Conservation (phyloP, 2,113 vertebrate genomes). For the Cricetomys ansorgei region DNA sequence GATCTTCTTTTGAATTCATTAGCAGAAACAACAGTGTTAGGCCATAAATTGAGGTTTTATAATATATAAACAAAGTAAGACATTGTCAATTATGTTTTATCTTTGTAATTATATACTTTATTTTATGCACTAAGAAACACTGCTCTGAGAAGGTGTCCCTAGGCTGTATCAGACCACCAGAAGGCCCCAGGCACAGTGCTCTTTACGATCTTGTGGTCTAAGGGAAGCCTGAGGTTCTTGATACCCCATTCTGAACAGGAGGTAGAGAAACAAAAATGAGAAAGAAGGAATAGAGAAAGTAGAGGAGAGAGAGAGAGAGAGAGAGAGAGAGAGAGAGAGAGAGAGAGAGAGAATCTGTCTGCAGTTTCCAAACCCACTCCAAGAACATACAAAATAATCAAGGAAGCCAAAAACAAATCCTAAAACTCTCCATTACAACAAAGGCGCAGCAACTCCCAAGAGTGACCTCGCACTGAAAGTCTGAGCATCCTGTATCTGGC, state of each 20-base stretch:
- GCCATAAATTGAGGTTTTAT: not conserved
- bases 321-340: not conserved
- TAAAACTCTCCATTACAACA: not conserved
- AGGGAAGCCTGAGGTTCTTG: not conserved
- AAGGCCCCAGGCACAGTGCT: accelerated
- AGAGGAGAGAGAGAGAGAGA: not conserved
- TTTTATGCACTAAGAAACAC: not conserved
- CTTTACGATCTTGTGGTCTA: not conserved
- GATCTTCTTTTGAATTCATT: not conserved
- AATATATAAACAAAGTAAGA: not conserved
- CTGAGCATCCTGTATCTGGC: not conserved
- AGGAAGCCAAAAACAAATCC: not conserved
- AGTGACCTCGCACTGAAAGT: not conserved
- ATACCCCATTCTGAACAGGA: not conserved
- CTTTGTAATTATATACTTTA: not conserved
- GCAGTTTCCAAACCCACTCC: not conserved
- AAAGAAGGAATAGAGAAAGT: accelerated
- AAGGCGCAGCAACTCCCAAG: not conserved
- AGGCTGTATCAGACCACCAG: not conserved
- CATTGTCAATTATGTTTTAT: not conserved
- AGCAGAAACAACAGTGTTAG: not conserved
- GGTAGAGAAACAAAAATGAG: not conserved
- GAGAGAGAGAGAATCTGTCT: not conserved
- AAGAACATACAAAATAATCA: not conserved
- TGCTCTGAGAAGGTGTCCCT: not conserved